Base-by-base conservation (phyloP, 2,113 vertebrate species). In the Prinia subflava region DNA sequence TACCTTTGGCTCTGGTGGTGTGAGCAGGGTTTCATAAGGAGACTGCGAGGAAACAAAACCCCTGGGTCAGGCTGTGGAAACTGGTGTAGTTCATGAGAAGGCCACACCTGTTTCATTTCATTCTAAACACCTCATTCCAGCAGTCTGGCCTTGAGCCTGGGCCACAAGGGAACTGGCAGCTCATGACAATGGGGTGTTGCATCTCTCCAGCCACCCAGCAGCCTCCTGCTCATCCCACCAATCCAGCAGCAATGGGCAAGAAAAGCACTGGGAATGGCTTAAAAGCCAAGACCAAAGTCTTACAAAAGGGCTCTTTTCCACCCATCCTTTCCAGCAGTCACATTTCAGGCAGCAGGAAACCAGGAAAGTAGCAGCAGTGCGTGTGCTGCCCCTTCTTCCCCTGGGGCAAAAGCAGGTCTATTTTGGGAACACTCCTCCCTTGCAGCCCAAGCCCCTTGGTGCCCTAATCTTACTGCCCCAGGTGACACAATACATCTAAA, bases 21-120 rank as follows among this genome's bases (percentile, higher is more conserved):
- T 20, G 28, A 93, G 73, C 53, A 79, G 63, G 28, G 49, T 78
- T 96, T 95, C 83, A 64, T 42, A 78, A 89, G 35, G 63, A 81
- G 60, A 46, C 74, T 64, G 41, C 13, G 33, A 69, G 42, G 74
- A 96, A 96, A 83, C 2, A 10, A 69, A 90, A 95, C 24, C 23
- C 68, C 33, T 35, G 62, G 37, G 59, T 62, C 42, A 41, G 44
- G 78, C 85, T 0, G 0, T 0, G 1, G 69, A 81, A 91, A 42
- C 31, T 60, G 41, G 10, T 57, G 77, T 49, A 65, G 89, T 84
- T 95, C 76, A 86, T 18, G 27, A 15, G 41, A 42, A 86, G 70
- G 69, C 90, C 82, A 87, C 60, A 65, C 28, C 31, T 9, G 4
- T 65, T 70, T 82, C 11, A 18, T 49, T 76, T 86, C 47, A 25